A percentile compares a stretch with the other conserved stretches of the same genome.
Evolutionary conservation across 2,797 vertebrate species (phyloP).

Genomic region (Columba guinea): DNA sequence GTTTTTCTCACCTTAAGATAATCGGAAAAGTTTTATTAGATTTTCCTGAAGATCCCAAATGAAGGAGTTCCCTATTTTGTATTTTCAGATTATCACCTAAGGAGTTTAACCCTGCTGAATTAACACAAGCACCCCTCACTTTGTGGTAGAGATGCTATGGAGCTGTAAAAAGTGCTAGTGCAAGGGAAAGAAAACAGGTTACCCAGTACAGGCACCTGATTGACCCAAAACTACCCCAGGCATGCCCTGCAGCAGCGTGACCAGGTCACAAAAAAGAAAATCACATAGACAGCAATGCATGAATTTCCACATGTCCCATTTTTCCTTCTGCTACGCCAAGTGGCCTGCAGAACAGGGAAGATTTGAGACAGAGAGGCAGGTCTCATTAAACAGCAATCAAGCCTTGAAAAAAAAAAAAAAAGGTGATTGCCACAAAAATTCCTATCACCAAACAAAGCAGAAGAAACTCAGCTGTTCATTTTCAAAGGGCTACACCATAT

Average conservation of each 20-base stretch:
- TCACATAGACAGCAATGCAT: fast-evolving
- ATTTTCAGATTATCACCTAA: neutral
- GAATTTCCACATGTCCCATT: fast-evolving
- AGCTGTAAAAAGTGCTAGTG: neutral
- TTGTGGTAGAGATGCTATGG: fast-evolving
- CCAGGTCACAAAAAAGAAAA: neutral
- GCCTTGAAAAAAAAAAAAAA: neutral
- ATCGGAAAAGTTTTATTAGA: neutral
- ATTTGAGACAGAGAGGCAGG: neutral
- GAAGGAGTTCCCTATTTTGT: neutral
- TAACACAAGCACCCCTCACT: neutral
- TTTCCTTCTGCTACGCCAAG: neutral
- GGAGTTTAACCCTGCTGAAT: neutral
- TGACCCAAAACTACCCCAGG: neutral
- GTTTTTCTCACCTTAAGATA: neutral
- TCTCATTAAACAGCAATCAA: neutral
- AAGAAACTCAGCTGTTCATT: neutral
- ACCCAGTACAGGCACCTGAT: neutral
- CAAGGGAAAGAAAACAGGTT: neutral
- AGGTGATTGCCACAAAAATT: neutral
- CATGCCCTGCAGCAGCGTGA: fast-evolving
- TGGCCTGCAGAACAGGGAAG: neutral
- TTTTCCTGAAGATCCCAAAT: neutral
- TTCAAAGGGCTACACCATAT: neutral
- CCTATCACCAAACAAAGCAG: neutral